Evolutionary conservation across 1,140 invertebrate species (phyloP).

Genomic region (Hylaeus volcanicus): DNA sequence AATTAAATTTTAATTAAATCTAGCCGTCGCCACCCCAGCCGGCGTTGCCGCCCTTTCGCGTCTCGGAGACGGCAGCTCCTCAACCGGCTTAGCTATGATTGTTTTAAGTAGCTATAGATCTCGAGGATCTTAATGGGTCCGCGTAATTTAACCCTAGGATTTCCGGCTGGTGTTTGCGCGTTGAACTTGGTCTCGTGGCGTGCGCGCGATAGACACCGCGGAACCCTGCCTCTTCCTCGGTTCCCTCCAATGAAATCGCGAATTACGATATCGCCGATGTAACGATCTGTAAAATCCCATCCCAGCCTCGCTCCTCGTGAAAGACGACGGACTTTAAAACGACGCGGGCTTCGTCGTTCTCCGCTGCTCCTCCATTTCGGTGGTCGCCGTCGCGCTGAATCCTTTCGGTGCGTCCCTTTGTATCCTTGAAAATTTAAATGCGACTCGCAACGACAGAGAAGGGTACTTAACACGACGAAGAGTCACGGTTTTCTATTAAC

Average conservation of each 20-base stretch:
- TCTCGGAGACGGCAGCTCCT: background rate
- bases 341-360: too few relatives aligned
- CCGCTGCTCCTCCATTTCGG: background rate
- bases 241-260: background rate
- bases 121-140: constrained; percentile 23
- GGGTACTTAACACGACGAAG: constrained; percentile 40
- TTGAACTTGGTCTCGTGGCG: background rate
- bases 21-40: constrained; percentile 22
- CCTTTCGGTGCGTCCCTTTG: background rate
- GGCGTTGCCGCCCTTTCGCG: background rate
- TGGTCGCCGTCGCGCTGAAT: background rate
- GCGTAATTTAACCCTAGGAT: constrained; percentile 30
- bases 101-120: constrained; percentile 45
- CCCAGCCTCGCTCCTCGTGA: too few relatives aligned
- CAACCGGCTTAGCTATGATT: constrained; percentile 42
- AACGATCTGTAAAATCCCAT: too few relatives aligned
- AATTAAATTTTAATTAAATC: constrained; percentile 78
- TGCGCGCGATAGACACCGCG: too few relatives aligned
- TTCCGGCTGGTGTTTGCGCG: background rate
- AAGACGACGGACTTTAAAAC: too few relatives aligned
- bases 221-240: background rate
- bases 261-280: too few relatives aligned
- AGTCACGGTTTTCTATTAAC: constrained; percentile 57
- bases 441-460: constrained; percentile 1
- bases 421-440: constrained; percentile 43